Evolutionary conservation across 1,140 invertebrate genomes (phyloP).

Genomic region (Euura saliciscinereae): DNA sequence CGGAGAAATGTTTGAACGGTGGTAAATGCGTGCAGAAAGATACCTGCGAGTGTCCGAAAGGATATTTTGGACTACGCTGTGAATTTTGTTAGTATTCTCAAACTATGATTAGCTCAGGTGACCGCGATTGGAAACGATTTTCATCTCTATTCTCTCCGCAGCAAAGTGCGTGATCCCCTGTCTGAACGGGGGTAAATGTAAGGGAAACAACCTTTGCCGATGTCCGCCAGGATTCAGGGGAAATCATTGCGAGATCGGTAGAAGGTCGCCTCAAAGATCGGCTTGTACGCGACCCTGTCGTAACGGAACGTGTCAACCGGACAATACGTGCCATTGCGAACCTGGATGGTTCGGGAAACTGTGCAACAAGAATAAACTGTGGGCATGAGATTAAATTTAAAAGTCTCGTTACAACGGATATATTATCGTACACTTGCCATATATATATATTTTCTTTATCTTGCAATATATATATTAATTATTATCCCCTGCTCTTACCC

Average conservation of each 20-base stretch:
- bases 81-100: constrained; percentile 82
- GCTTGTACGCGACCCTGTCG: constrained; percentile 73
- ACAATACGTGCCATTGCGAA: constrained; percentile 75
- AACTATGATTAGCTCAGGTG: background rate
- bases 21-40: constrained; percentile 94
- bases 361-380: constrained; percentile 68
- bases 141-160: constrained; percentile 47
- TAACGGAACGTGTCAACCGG: constrained; percentile 72
- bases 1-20: constrained; percentile 90
- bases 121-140: too few species aligned
- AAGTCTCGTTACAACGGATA: too few species aligned
- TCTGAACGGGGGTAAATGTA: constrained; percentile 83
- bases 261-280: constrained; percentile 68
- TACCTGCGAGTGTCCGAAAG: constrained; percentile 86
- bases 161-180: constrained; percentile 90
- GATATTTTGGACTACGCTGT: constrained; percentile 86
- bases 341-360: constrained; percentile 74
- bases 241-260: constrained; percentile 85
- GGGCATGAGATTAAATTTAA: constrained; percentile 43
- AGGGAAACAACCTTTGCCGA: constrained; percentile 84
- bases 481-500: constrained; percentile 31
- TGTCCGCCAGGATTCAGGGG: constrained; percentile 80
- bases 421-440: too few species aligned
- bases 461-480: constrained; percentile 10
- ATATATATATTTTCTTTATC: background rate